These are phyloP conservation scores for Alouatta palliata DNA, from an alignment of 2,113 vertebrate species.

Conservation along the genomic window DNA sequence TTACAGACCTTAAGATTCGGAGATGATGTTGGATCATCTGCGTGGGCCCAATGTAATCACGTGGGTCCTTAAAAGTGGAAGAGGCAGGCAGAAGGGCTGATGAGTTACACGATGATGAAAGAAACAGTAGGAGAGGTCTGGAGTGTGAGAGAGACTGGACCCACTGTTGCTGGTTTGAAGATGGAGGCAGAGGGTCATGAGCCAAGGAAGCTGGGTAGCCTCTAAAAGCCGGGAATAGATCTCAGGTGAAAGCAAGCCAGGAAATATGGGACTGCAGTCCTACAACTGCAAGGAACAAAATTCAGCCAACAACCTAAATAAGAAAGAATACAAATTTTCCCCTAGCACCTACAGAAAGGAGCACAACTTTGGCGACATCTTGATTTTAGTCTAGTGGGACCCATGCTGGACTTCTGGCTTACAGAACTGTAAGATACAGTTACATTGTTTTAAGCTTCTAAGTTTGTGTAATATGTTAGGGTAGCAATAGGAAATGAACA, in stretches of 20 bases:
- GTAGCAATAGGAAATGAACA: neutral
- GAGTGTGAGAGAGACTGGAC: neutral
- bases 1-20: neutral
- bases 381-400: neutral
- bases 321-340: neutral
- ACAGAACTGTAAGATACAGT: neutral
- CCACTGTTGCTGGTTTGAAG: neutral
- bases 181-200: neutral
- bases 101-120: neutral
- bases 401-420: neutral
- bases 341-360: neutral
- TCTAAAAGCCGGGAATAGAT: neutral
- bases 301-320: neutral
- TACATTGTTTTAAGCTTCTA: neutral
- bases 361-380: rapidly evolving
- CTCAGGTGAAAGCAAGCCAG: neutral
- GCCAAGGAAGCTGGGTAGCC: neutral
- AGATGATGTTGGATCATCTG: neutral
- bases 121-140: neutral
- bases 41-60: neutral
- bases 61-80: neutral
- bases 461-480: neutral
- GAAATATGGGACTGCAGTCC: neutral
- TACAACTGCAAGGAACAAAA: neutral
- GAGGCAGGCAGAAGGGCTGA: neutral